Evolutionary conservation across 2,797 vertebrate species (phyloP), one percentile per base, ranked within the genome.

Genomic region (Amblyopsis hoosieri): DNA sequence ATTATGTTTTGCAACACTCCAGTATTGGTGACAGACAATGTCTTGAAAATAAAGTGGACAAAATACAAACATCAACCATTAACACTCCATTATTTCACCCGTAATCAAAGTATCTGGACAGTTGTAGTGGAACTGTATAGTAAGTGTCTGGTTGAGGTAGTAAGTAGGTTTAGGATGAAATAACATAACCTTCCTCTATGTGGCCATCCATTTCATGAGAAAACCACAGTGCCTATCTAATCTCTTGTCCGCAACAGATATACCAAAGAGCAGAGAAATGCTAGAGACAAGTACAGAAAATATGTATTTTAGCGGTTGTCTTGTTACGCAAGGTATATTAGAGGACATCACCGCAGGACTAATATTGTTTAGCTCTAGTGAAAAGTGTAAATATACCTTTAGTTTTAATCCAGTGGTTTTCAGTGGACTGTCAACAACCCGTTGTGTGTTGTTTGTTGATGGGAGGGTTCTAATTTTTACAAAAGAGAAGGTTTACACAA

Each of bases 71-170:
- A 37, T 37, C 33, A 37, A 7, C 33, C 33, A 37, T 37, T 37
- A 37, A 37, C 33, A 37, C 33, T 7, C 33, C 33, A 37, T 37
- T 37, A 37, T 37, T 37, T 37, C 7, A 7, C 33, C 33, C 5
- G 4, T 37, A 37, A 7, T 7, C 4, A 37, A 37, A 37, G 33
- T 37, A 37, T 7, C 33, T 37, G 8, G 8, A 14, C 14, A 17
- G 67, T 75, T 77, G 64, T 66, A 57, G 67, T 78, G 68, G 64
- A 58, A 8, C 71, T 85, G 65, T 73, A 54, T 67, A 75, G 46
- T 46, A 13, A 50, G 53, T 69, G 50, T 64, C 45, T 63, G 57
- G 62, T 58, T 17, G n/a, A 42, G 23, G 19, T 29, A 54, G 45
- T 54, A 57, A 72, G 46, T 54, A 17, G 49, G 23, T 1, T 12